Percentiles rank a stretch among this genome's conserved stretches.
These are phyloP conservation scores for Ypsolopha sequella DNA, from an alignment of 2,888 invertebrate genomes.

Conservation along the genomic window DNA sequence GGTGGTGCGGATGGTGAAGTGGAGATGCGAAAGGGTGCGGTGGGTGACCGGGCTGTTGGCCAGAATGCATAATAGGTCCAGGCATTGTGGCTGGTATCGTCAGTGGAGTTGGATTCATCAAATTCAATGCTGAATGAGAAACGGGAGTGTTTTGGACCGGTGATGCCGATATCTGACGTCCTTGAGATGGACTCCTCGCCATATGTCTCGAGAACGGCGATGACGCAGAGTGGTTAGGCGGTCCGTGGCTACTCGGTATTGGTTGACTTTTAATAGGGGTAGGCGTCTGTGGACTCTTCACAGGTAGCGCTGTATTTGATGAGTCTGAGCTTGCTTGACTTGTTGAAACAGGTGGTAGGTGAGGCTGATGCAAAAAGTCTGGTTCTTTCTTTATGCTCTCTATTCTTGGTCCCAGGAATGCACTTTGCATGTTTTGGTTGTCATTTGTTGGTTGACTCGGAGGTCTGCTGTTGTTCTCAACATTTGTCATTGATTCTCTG, in stretches of 20 bases:
- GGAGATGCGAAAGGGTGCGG: conserved; percentile 77
- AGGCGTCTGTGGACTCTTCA: conserved; percentile 66
- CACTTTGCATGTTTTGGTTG: conserved; percentile 57
- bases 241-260: conserved; percentile 43
- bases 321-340: conserved; percentile 58
- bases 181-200: conserved; percentile 54
- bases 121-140: conserved; percentile 73
- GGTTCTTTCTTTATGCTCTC: conserved; percentile 84
- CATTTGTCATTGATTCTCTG: conserved; percentile 57
- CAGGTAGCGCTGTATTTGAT: conserved; percentile 64
- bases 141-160: conserved; percentile 61
- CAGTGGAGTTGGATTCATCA: conserved; percentile 72
- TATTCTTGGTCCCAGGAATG: conserved; percentile 75
- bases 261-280: conserved; percentile 65
- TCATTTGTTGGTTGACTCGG: conserved; percentile 63
- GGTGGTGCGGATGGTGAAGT: conserved; percentile 82
- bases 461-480: conserved; percentile 58
- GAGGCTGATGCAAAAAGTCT: conserved; percentile 68
- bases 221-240: conserved; percentile 45
- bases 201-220: conserved; percentile 64
- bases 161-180: conserved; percentile 61
- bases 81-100: conserved; percentile 75
- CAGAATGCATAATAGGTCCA: conserved; percentile 80
- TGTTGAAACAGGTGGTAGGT: conserved; percentile 62
- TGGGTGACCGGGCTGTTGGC: conserved; percentile 78